Percentiles rank a stretch among this genome's conserved stretches.
phyloP scores from a whole-genome alignment of 1,140 invertebrate genomes.

The Zaprionus lachaisei region DNA sequence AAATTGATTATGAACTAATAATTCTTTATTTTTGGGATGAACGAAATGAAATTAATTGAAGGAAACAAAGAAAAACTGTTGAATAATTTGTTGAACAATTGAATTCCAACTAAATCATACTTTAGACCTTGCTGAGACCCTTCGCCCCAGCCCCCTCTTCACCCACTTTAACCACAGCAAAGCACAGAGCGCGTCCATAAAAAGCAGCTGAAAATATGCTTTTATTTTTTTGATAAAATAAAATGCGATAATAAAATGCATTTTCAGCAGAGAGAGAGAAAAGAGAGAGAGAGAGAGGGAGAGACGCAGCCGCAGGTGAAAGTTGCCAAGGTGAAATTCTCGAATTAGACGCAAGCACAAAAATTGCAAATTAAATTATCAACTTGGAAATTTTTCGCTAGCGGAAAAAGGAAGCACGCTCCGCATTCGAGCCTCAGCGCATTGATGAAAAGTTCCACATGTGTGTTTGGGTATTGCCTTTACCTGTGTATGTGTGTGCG shows the following conservation, averaged over 20 bases:
- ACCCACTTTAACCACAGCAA: not conserved
- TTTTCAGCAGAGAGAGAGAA: constrained; percentile 13
- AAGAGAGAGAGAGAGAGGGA: too few relatives aligned
- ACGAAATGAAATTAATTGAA: not conserved
- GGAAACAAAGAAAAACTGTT: not conserved
- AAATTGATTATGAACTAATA: constrained; percentile 16
- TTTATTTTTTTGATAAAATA: constrained; percentile 26
- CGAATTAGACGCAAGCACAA: constrained; percentile 70
- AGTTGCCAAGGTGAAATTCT: constrained; percentile 69
- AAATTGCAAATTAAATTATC: constrained; percentile 79
- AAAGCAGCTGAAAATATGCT: constrained; percentile 25
- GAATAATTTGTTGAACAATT: not conserved
- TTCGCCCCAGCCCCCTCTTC: too few relatives aligned
- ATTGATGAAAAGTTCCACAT: constrained; percentile 56
- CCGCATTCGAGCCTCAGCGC: not conserved
- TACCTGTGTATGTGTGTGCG: constrained; percentile 16
- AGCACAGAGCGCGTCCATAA: not conserved
- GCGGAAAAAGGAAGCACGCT: constrained; percentile 32
- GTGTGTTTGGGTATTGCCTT: constrained; percentile 6
- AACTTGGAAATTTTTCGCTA: constrained; percentile 68
- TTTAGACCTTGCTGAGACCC: not conserved
- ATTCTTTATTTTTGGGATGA: not conserved
- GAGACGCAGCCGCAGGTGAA: constrained; percentile 16
- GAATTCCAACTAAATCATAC: not conserved
- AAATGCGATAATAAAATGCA: constrained; percentile 65